Percentiles rank a stretch among this genome's conserved stretches.
These are phyloP conservation scores for Idaea dimidiata DNA, from an alignment of 2,888 invertebrate species.

Conservation along the genomic window DNA sequence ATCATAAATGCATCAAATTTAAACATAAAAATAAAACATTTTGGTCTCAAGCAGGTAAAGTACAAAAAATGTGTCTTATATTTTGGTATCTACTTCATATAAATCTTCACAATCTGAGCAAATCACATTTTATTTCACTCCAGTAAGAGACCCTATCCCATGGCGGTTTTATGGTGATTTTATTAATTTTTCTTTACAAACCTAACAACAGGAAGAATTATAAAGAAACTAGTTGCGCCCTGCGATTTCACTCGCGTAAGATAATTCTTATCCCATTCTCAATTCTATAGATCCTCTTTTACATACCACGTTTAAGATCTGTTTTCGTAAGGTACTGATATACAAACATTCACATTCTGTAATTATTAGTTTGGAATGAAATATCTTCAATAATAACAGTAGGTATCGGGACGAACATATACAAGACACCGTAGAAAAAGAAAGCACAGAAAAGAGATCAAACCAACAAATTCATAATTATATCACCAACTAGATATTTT, in stretches of 20 bases:
- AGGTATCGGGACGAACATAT: neutral
- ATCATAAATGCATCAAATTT: neutral
- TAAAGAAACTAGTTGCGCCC: neutral
- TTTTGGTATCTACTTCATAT: neutral
- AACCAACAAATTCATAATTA: constrained; percentile 21
- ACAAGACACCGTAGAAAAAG: neutral
- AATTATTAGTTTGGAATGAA: neutral
- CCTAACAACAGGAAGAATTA: constrained; percentile 11
- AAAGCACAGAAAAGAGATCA: constrained; percentile 9
- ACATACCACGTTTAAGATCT: neutral
- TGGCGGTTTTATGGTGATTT: neutral
- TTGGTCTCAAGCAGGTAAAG: neutral
- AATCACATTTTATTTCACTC: neutral
- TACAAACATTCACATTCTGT: neutral
- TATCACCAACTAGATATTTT: constrained; percentile 19
- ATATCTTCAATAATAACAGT: neutral
- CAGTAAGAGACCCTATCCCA: neutral
- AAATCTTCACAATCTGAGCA: neutral
- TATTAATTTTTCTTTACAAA: neutral
- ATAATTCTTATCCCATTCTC: neutral
- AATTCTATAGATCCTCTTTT: neutral
- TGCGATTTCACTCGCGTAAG: neutral
- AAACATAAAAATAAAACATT: neutral
- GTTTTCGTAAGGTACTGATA: neutral
- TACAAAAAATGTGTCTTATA: neutral